phyloP scores from a whole-genome alignment of 2,797 vertebrate genomes.

The Gymnodraco acuticeps region DNA sequence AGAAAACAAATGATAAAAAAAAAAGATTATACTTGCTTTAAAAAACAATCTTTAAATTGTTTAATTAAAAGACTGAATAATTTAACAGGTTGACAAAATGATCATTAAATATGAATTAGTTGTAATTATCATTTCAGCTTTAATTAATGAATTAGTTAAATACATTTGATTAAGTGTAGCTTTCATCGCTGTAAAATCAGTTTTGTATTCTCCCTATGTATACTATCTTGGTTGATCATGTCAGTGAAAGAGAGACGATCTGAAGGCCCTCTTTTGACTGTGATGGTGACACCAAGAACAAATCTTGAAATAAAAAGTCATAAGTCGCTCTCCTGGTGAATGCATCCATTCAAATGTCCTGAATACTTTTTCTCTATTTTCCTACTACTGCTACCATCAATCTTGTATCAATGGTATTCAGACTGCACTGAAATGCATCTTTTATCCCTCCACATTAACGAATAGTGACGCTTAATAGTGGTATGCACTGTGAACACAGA shows the following conservation, averaged over 20 bases:
- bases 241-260: too few species aligned
- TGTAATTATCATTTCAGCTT: not conserved
- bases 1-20: not conserved
- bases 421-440: not conserved
- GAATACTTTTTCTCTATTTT: not conserved
- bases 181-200: not conserved
- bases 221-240: too few species aligned
- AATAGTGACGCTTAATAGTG: constrained; percentile 21
- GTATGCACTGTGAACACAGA: constrained; percentile 15
- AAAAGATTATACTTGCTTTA: not conserved
- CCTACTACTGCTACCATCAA: not conserved
- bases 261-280: too few species aligned
- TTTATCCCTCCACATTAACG: constrained; percentile 23
- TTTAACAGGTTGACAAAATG: not conserved
- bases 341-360: not conserved
- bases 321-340: not conserved
- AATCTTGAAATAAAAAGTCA: not conserved
- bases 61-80: not conserved
- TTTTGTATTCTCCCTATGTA: not conserved
- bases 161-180: not conserved
- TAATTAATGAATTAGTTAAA: not conserved
- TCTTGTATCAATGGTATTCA: not conserved
- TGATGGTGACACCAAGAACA: too few species aligned
- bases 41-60: not conserved
- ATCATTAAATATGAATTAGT: constrained; percentile 4